Conservation (phyloP, 2,113 vertebrate species). For the Typhlomys cinereus region DNA sequence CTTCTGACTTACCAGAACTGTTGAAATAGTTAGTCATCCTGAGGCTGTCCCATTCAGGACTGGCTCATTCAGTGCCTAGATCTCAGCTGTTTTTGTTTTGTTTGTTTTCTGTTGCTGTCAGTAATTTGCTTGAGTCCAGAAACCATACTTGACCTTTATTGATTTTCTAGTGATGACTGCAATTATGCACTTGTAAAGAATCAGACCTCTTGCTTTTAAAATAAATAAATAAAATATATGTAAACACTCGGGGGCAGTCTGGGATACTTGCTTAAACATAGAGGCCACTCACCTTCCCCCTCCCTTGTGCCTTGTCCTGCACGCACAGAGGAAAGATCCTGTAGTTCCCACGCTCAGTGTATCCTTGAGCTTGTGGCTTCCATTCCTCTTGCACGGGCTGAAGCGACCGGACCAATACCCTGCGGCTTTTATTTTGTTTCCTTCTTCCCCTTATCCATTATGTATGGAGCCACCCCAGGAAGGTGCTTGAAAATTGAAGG, state of each 20-base stretch:
- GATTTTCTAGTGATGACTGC: slow-evolving; percentile 40
- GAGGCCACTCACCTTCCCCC: neutral
- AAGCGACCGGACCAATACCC: neutral
- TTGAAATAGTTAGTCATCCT: neutral
- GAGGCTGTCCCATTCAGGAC: neutral
- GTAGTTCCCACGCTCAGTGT: accelerated
- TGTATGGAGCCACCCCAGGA: neutral
- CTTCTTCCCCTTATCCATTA: neutral
- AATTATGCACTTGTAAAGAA: slow-evolving; percentile 19
- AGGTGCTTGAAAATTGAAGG: neutral
- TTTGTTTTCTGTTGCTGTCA: neutral
- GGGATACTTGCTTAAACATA: neutral
- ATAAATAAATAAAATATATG: slow-evolving; percentile 20
- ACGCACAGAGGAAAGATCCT: accelerated
- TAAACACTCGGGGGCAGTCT: neutral
- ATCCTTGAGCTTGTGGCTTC: no score
- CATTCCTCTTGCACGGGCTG: neutral
- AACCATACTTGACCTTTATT: slow-evolving; percentile 33
- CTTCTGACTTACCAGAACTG: neutral
- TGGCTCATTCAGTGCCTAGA: neutral
- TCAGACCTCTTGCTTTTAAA: slow-evolving; percentile 27
- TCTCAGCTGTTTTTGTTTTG: neutral
- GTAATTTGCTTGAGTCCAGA: slow-evolving; percentile 5
- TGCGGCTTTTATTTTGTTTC: neutral
- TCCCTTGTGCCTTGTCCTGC: neutral